These are phyloP conservation scores for Opisthograptis luteolata DNA, from an alignment of 2,888 invertebrate genomes.

Conservation along the genomic window DNA sequence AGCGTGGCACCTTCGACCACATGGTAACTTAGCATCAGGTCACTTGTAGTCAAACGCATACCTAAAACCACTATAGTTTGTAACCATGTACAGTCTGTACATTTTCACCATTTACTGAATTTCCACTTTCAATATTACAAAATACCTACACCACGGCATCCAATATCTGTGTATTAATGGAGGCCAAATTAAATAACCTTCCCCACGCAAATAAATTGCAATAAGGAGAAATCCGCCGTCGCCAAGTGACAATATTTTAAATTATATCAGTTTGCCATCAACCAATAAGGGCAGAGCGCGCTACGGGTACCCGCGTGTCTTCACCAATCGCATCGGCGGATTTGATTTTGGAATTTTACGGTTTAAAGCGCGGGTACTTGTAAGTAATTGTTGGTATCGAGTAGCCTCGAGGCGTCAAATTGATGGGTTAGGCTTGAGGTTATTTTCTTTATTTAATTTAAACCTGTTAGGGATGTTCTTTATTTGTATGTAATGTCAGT, in stretches of 20 bases:
- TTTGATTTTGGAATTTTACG: constrained; percentile 68
- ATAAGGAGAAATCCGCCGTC: constrained; percentile 67
- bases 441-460: not conserved
- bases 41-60: too few species aligned
- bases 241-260: constrained; percentile 77
- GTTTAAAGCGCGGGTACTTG: constrained; percentile 49
- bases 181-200: constrained; percentile 74
- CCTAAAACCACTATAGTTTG: too few species aligned
- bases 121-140: constrained; percentile 13
- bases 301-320: constrained; percentile 39
- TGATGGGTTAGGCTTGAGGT: constrained; percentile 2
- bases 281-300: constrained; percentile 62
- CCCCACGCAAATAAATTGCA: constrained; percentile 78
- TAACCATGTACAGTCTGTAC: too few species aligned
- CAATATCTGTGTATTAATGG: constrained; percentile 72
- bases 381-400: constrained; percentile 50
- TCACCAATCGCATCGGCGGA: constrained; percentile 60
- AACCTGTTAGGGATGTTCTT: not conserved
- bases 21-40: too few species aligned
- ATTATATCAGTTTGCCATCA: constrained; percentile 73
- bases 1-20: too few species aligned
- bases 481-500: too few species aligned
- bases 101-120: not conserved
- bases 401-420: constrained; percentile 45
- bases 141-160: constrained; percentile 42